Evolutionary conservation across 2,797 vertebrate genomes (phyloP).

Genomic region (Balearica regulorum): DNA sequence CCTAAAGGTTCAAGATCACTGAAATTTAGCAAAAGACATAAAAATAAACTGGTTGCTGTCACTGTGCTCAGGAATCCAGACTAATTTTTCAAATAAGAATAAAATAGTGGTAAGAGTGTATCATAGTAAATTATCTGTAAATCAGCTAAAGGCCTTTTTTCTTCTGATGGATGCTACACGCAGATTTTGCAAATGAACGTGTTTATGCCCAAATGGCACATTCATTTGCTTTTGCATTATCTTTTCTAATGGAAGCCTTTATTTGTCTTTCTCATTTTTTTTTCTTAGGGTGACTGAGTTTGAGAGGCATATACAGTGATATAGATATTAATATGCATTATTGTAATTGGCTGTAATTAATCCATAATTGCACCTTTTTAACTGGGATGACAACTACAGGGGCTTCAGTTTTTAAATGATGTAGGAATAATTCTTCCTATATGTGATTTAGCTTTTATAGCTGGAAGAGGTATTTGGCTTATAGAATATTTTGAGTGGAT

Average conservation of each 20-base stretch:
- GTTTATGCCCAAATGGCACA: not conserved
- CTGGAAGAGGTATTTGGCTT: not conserved
- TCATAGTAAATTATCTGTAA: conserved; percentile 41
- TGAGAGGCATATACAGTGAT: not conserved
- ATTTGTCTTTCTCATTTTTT: not conserved
- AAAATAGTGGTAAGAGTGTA: conserved; percentile 17
- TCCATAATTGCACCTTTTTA: conserved; percentile 7
- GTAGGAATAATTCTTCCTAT: not conserved
- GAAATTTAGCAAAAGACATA: conserved; percentile 14
- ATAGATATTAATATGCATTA: not conserved
- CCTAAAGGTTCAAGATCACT: conserved; percentile 20
- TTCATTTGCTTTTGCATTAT: not conserved
- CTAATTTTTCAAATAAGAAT: conserved; percentile 39
- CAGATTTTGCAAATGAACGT: not conserved
- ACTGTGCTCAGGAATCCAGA: not conserved
- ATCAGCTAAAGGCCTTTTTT: conserved; percentile 32
- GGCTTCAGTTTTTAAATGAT: not conserved
- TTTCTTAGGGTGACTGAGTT: not conserved
- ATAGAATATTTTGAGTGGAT: not conserved
- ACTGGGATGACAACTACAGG: not conserved
- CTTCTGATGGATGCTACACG: not conserved
- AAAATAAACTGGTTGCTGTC: conserved; percentile 38
- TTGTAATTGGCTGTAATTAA: conserved; percentile 19
- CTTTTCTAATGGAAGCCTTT: not conserved
- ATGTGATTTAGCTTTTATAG: not conserved